Evolutionary conservation across 2,113 vertebrate genomes (phyloP).

Genomic region (Vidua chalybeata): DNA sequence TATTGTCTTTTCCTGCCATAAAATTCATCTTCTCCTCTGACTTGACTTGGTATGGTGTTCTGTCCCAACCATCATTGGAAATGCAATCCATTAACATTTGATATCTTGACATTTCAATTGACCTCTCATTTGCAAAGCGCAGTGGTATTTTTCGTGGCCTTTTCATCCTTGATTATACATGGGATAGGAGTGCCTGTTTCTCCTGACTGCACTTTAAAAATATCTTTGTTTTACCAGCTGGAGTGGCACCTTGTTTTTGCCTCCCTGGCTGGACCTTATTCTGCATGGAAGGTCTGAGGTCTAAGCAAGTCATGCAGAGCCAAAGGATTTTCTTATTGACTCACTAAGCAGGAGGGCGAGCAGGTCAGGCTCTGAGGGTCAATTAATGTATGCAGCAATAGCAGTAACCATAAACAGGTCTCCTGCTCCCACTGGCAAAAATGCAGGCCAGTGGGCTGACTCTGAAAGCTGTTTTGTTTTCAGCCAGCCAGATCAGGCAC

Average conservation of each 20-base stretch:
- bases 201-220: conserved; percentile 64
- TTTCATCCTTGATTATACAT: conserved; percentile 67
- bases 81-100: conserved; percentile 63
- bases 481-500: not conserved
- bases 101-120: conserved; percentile 67
- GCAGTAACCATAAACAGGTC: conserved; percentile 34
- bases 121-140: conserved; percentile 68
- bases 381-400: conserved; percentile 9
- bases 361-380: not conserved
- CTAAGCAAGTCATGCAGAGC: conserved; percentile 40
- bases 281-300: conserved; percentile 21
- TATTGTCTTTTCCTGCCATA: conserved; percentile 48
- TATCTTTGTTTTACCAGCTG: conserved; percentile 63
- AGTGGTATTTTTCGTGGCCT: conserved; percentile 68
- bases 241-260: conserved; percentile 41
- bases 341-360: not conserved
- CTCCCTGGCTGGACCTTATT: conserved; percentile 9
- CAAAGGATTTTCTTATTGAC: conserved; percentile 47
- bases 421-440: conserved; percentile 2
- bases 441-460: not conserved
- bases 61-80: conserved; percentile 36
- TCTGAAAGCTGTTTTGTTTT: not conserved
- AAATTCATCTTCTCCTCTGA: conserved; percentile 28
- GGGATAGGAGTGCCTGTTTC: conserved; percentile 56
- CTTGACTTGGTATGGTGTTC: conserved; percentile 41